Percentiles rank a stretch among this genome's conserved stretches.
Conservation (phyloP, 2,888 invertebrate genomes). For the Zhengitettix transpicula region DNA sequence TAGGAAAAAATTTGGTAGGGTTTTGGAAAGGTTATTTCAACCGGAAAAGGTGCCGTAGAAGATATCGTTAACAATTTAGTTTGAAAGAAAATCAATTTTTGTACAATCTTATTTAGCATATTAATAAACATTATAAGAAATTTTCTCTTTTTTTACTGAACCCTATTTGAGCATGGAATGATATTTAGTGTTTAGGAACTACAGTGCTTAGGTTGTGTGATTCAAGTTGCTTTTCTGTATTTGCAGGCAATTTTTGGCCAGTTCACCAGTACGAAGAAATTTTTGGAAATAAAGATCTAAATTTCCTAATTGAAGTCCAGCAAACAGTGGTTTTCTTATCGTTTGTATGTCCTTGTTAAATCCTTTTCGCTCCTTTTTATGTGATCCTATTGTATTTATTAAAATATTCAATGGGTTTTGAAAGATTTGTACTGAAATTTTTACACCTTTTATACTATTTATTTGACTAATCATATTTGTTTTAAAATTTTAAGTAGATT, state of each 20-base stretch:
- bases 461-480: too few species aligned
- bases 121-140: slow-evolving; percentile 12
- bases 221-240: slow-evolving; percentile 22
- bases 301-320: slow-evolving; percentile 24
- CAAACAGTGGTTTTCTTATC: slow-evolving; percentile 17
- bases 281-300: slow-evolving; percentile 27
- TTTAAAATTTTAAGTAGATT: too few species aligned
- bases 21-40: slow-evolving; percentile 69
- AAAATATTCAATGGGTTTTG: too few species aligned
- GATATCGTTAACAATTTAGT: slow-evolving; percentile 3
- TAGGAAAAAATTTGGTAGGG: slow-evolving; percentile 58
- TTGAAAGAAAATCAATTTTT: slow-evolving; percentile 11
- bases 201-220: neutral
- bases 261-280: slow-evolving; percentile 23
- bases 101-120: slow-evolving; percentile 13
- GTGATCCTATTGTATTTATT: too few species aligned
- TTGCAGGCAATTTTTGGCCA: slow-evolving; percentile 25
- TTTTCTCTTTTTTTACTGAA: slow-evolving; percentile 5
- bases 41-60: slow-evolving; percentile 48
- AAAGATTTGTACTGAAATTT: too few species aligned
- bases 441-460: too few species aligned
- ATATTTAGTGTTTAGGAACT: neutral
- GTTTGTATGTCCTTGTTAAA: neutral
- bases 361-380: too few species aligned
- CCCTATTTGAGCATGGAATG: slow-evolving; percentile 7